Percentiles rank a stretch among this genome's conserved stretches.
phyloP scores from a whole-genome alignment of 2,888 invertebrate genomes.

The Drosophila limbata region DNA sequence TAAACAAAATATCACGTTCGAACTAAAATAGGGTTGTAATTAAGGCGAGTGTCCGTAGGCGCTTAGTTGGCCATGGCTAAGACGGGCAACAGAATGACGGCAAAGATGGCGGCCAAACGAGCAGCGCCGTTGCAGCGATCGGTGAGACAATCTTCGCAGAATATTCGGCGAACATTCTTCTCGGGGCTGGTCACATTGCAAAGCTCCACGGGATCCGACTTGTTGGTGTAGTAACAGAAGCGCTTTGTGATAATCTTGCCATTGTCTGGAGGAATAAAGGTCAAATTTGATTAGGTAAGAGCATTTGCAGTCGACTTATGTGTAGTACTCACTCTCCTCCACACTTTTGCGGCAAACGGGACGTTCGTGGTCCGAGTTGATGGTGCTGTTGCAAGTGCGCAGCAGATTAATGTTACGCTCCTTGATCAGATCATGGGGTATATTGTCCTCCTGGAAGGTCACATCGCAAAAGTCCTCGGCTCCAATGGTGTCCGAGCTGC shows the following conservation, averaged over 20 bases:
- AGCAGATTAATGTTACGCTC: slow-evolving; percentile 81
- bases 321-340: slow-evolving; percentile 75
- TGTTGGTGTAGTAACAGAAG: slow-evolving; percentile 84
- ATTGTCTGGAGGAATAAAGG: slow-evolving; percentile 60
- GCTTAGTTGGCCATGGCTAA: slow-evolving; percentile 62
- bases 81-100: slow-evolving; percentile 57
- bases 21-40: slow-evolving; percentile 64
- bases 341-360: slow-evolving; percentile 84
- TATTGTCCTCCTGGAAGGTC: slow-evolving; percentile 80
- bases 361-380: slow-evolving; percentile 83
- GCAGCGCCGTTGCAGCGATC: slow-evolving; percentile 80
- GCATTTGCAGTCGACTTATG: not conserved
- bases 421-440: slow-evolving; percentile 74
- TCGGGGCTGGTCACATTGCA: slow-evolving; percentile 79
- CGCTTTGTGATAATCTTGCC: slow-evolving; percentile 82
- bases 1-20: slow-evolving; percentile 78
- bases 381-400: slow-evolving; percentile 79
- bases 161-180: slow-evolving; percentile 78
- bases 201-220: slow-evolving; percentile 80
- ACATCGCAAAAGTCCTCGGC: slow-evolving; percentile 83
- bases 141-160: slow-evolving; percentile 81
- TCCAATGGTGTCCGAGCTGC: slow-evolving; percentile 83
- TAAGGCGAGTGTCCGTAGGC: not conserved
- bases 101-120: slow-evolving; percentile 48
- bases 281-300: not conserved